Conservation (phyloP, 1,140 invertebrate genomes). For the Stegodyphus mimosarum region DNA sequence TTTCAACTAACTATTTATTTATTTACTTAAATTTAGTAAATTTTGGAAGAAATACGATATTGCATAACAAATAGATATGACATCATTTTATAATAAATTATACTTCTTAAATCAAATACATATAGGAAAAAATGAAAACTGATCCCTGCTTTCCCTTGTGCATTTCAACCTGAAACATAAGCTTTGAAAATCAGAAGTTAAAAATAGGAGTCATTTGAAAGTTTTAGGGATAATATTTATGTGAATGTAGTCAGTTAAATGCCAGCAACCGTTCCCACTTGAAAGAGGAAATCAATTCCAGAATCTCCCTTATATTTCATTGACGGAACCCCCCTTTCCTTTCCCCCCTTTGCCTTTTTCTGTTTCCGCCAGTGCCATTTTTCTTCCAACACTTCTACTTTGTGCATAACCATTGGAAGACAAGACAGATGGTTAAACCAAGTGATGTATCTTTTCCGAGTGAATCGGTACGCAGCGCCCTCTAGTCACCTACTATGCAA, state of each 20-base stretch:
- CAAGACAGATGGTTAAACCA: constrained; percentile 56
- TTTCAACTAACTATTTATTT: no score
- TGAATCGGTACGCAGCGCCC: constrained; percentile 21
- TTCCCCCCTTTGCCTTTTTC: background rate
- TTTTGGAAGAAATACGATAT: no score
- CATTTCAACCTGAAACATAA: no score
- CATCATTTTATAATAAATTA: no score
- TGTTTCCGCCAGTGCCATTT: constrained; percentile 44
- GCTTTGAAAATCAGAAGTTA: no score
- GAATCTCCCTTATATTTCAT: constrained; percentile 45
- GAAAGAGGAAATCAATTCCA: constrained; percentile 26
- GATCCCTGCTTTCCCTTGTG: no score
- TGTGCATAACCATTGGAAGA: constrained; percentile 35
- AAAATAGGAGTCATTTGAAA: no score
- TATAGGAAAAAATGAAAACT: no score
- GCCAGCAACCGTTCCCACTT: background rate
- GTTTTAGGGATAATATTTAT: no score
- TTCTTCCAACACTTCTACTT: constrained; percentile 54
- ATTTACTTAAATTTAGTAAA: no score
- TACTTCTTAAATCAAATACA: no score
- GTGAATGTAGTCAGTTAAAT: constrained; percentile 19
- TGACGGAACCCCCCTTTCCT: constrained; percentile 1
- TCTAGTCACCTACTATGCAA: constrained; percentile 45
- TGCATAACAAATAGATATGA: no score
- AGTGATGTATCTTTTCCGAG: constrained; percentile 53